These are phyloP conservation scores for Dolichopus griseipennis DNA, from an alignment of 2,888 invertebrate species.

Conservation along the genomic window DNA sequence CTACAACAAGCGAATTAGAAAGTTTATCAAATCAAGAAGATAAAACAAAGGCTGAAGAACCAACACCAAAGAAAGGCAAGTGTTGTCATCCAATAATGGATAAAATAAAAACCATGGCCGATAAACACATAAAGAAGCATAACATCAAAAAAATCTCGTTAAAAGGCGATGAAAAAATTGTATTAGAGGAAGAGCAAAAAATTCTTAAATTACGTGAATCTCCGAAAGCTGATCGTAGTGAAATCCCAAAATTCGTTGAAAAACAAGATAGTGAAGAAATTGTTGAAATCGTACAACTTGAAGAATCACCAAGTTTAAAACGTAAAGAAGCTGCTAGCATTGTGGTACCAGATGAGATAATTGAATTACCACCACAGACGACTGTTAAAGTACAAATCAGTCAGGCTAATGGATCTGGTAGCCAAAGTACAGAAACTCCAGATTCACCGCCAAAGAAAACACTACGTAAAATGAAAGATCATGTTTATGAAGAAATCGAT, in stretches of 20 bases:
- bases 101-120: slow-evolving; percentile 56
- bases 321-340: slow-evolving; percentile 31
- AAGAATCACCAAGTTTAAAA: slow-evolving; percentile 42
- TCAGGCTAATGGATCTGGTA: slow-evolving; percentile 11
- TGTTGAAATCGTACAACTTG: slow-evolving; percentile 40
- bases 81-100: slow-evolving; percentile 54
- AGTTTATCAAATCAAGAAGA: slow-evolving; percentile 25
- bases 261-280: slow-evolving; percentile 44
- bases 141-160: slow-evolving; percentile 38
- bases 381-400: slow-evolving; percentile 4
- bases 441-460: slow-evolving; percentile 33
- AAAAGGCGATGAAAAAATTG: slow-evolving; percentile 45
- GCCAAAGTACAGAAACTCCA: not conserved
- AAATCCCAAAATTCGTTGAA: slow-evolving; percentile 43
- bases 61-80: slow-evolving; percentile 47
- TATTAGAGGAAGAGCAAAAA: slow-evolving; percentile 46
- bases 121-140: slow-evolving; percentile 50
- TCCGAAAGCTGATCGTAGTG: slow-evolving; percentile 50
- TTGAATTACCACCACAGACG: slow-evolving; percentile 30
- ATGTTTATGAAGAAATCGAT: slow-evolving; percentile 56
- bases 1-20: slow-evolving; percentile 25
- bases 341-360: slow-evolving; percentile 40
- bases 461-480: slow-evolving; percentile 49
- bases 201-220: slow-evolving; percentile 53
- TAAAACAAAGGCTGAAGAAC: slow-evolving; percentile 24